These are phyloP conservation scores for Cepphus grylle DNA, from an alignment of 2,113 vertebrate genomes.

Conservation along the genomic window DNA sequence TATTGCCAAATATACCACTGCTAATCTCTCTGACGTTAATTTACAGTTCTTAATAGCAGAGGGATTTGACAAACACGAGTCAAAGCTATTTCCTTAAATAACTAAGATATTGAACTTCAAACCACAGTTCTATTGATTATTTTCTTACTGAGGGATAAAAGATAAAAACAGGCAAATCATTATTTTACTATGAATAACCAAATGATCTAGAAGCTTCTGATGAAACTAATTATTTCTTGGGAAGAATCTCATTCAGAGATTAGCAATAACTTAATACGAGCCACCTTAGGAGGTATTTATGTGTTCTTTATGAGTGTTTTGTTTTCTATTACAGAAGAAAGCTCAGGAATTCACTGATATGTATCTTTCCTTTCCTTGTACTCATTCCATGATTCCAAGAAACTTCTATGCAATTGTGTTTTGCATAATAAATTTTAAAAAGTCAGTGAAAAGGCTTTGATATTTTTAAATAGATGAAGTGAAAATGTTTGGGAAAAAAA, in stretches of 20 bases:
- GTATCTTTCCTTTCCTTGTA: not conserved
- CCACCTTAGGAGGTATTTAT: not conserved
- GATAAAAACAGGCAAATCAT: not conserved
- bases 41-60: not conserved
- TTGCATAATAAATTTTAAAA: not conserved
- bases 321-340: not conserved
- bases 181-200: not conserved
- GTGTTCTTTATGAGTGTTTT: not conserved
- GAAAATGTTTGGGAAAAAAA: not conserved
- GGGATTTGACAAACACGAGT: not conserved
- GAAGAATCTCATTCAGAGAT: not conserved
- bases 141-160: not conserved
- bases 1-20: not conserved
- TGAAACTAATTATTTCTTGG: not conserved
- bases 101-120: not conserved
- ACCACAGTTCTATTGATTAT: not conserved
- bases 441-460: not conserved
- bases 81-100: not conserved
- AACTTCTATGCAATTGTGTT: not conserved
- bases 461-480: not conserved
- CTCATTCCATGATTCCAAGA: not conserved
- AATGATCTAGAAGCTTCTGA: not conserved
- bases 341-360: not conserved
- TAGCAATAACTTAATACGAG: fast-evolving
- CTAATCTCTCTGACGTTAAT: not conserved